These are phyloP conservation scores for Siphamia tubifer DNA, from an alignment of 2,113 vertebrate genomes.

Conservation along the genomic window DNA sequence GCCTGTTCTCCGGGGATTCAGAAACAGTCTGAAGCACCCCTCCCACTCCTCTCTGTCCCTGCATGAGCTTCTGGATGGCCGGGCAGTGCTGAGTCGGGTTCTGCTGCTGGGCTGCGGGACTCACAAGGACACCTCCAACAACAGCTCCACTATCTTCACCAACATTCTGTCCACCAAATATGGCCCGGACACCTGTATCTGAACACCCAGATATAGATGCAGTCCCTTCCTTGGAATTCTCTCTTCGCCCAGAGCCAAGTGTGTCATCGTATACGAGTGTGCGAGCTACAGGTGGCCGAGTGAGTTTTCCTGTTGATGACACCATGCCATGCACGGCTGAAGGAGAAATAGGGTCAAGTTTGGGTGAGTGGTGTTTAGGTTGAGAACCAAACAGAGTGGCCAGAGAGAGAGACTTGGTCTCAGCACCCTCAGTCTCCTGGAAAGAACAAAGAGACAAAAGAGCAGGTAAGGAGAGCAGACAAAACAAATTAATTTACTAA, in stretches of 20 bases:
- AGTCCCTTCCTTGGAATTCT: not conserved
- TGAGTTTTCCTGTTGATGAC: not conserved
- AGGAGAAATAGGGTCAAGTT: constrained; percentile 40
- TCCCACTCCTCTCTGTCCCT: constrained; percentile 63
- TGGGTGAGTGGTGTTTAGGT: constrained; percentile 51
- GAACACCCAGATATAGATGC: not conserved
- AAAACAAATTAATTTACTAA: too few species aligned
- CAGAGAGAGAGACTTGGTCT: constrained; percentile 84
- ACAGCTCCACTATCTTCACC: not conserved
- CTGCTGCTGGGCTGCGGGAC: constrained; percentile 20
- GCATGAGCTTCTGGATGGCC: constrained; percentile 92
- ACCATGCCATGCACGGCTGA: not conserved
- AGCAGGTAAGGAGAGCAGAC: not conserved
- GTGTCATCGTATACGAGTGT: constrained; percentile 86
- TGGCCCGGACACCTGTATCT: not conserved
- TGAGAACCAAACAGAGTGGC: constrained; percentile 86
- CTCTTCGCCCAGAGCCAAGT: constrained; percentile 2
- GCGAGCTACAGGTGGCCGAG: constrained; percentile 81
- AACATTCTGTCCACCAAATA: not conserved
- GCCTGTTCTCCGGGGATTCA: constrained; percentile 83
- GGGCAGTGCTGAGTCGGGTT: constrained; percentile 79
- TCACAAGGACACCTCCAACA: constrained; percentile 1
- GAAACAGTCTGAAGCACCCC: constrained; percentile 81
- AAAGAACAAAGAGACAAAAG: constrained; percentile 20
- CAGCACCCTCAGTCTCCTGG: constrained; percentile 77